Base-by-base conservation (phyloP, 2,888 invertebrate genomes). In the Cistogaster globosa region DNA sequence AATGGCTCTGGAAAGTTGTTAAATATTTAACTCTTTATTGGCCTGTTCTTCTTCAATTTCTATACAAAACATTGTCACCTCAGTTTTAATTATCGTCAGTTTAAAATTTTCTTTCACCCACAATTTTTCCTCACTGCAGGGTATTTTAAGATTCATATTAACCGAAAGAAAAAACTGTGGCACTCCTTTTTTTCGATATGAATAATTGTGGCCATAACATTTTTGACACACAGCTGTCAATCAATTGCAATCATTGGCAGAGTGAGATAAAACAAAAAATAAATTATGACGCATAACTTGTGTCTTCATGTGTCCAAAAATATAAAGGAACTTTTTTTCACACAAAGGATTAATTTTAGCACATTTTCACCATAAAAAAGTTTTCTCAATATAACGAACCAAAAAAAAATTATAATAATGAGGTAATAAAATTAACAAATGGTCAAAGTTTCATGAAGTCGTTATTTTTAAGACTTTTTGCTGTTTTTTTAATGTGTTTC, bases 141-240 rank as follows among this genome's bases (percentile, higher is more conserved):
- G 79, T n/a, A 57, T 48, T 65, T 48, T 7, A 26, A 51, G 9
- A 60, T 11, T 67, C 53, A 60, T 60, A 16, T 53, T 26, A 38
- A 58, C 53, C 60, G 18, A 67, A 51, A 36, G 7, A 2, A 42
- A 62, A 38, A 18, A 36, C 1, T 14, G 18, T 53, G 36, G 18
- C 42, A 51, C 74, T 67, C 53, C 60, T 55, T 16, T 14, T 74
- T 69, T n/a, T n/a, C n/a, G 22, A 42, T 57, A 57, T 63, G 38
- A 76, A 76, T 69, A 82, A 82, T 77, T 77, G 71, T 72, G 71
- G 32, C 53, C 58, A 65, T 62, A 83, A 67, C 58, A 65, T 32
- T 77, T 77, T 53, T 83, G 65, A 77, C 82, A 65, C 32, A 83
- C 82, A 83, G 76, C 77, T 83, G 82, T 77, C 82, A 83, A 83